A percentile compares a stretch with the other conserved stretches of the same genome.
These are phyloP conservation scores for Drosophila equinoxialis DNA, from an alignment of 1,140 invertebrate genomes.

Conservation along the genomic window DNA sequence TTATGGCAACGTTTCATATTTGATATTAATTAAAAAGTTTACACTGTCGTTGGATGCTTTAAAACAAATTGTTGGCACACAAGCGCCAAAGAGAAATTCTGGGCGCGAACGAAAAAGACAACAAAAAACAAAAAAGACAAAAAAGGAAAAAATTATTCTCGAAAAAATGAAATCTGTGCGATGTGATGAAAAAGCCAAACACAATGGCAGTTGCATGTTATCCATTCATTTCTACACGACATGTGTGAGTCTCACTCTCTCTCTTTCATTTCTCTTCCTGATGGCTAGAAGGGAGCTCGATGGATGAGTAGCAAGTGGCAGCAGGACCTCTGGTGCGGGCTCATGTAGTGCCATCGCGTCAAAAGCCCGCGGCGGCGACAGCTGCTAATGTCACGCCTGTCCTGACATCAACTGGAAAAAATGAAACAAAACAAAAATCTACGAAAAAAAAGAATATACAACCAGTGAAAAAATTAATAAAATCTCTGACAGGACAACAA, in stretches of 20 bases:
- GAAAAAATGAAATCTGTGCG: constrained; percentile 49
- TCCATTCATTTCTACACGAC: constrained; percentile 53
- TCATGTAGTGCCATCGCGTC: constrained; percentile 13
- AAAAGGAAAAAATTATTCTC: constrained; percentile 12
- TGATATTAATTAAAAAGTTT: constrained; percentile 82
- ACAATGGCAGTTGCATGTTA: constrained; percentile 65
- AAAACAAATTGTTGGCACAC: constrained; percentile 64
- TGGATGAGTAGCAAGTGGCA: not conserved
- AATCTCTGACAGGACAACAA: constrained; percentile 34
- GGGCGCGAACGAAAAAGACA: not conserved
- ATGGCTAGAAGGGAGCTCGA: not conserved
- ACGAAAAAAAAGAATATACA: not conserved
- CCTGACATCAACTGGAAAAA: constrained; percentile 39
- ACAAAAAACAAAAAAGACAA: constrained; percentile 23
- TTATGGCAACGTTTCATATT: constrained; percentile 74
- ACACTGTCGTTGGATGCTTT: constrained; percentile 60
- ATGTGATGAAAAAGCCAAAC: constrained; percentile 57
- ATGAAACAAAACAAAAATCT: constrained; percentile 22
- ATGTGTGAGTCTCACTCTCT: constrained; percentile 8
- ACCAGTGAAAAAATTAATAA: constrained; percentile 23
- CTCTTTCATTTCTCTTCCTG: not conserved
- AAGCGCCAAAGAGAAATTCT: constrained; percentile 44
- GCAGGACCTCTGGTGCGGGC: constrained; percentile 47
- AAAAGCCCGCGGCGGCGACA: constrained; percentile 53
- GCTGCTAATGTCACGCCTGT: constrained; percentile 73